phyloP scores from a whole-genome alignment of 2,888 invertebrate species.

The Metacarcinus magister region DNA sequence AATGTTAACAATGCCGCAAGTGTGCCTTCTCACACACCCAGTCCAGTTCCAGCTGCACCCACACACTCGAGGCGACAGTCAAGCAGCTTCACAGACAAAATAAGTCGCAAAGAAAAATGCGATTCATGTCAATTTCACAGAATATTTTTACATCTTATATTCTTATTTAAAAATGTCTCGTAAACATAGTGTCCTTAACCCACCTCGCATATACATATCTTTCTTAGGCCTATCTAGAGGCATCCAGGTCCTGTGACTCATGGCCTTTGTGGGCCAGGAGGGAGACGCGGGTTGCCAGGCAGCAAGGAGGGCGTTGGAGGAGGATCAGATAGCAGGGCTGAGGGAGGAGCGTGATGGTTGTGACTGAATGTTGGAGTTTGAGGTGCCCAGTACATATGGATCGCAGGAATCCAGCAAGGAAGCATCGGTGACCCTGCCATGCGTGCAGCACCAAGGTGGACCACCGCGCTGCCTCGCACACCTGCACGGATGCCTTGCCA shows the following conservation, averaged over 20 bases:
- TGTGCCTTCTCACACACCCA: neutral
- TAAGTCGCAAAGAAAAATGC: neutral
- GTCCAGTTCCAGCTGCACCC: neutral
- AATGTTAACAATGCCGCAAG: neutral
- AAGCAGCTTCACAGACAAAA: neutral
- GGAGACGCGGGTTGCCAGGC: neutral
- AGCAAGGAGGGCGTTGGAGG: neutral
- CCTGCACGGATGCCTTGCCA: neutral
- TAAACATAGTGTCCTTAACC: conserved; percentile 31
- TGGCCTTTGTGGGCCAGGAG: neutral
- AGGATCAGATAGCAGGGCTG: neutral
- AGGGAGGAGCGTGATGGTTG: neutral
- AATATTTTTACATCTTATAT: neutral
- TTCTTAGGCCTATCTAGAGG: neutral
- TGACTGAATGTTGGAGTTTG: neutral
- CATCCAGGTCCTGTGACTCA: neutral
- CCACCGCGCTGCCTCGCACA: neutral
- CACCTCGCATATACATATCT: neutral
- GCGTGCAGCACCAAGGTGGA: neutral
- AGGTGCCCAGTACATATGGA: neutral
- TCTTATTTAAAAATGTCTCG: neutral
- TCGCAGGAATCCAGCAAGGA: conserved; percentile 29
- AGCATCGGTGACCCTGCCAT: neutral
- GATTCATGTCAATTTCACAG: neutral
- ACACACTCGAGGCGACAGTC: neutral